Evolutionary conservation across 2,888 invertebrate species (phyloP), one percentile per base, ranked within the genome.

Genomic region (Vandiemenella viatica): DNA sequence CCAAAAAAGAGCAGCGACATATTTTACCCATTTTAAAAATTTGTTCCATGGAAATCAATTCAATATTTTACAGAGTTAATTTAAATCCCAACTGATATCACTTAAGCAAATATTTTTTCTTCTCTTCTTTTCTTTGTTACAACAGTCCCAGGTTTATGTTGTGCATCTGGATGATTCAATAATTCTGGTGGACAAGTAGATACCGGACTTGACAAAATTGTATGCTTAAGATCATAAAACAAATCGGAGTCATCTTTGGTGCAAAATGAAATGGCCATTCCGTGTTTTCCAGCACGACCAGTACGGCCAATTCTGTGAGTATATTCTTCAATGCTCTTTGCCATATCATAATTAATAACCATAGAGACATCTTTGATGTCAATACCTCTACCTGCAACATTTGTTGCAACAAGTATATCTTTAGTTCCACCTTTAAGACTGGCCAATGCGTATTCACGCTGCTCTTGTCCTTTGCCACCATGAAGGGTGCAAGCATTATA

Each of bases 261-360:
- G 46, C 92, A 80, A 70, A 99, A 97, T 13, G 92, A 87, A 55
- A 98, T 83, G 16, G 98, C 96, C 58, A 87, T 79, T 69, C 98
- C 98, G 59, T 83, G 85, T 68, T 98, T 98, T 44, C 98, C 98
- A 1, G 97, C 98, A 71, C 98, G 89, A 60, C 97, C 98, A 0
- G 96, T 98, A 73, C 97, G 83, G 65, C 97, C 98, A 62, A 98
- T 97, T 74, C 98, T 86, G 82, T 95, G 91, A 1, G 92, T 91
- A 61, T 92, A 92, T 68, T 91, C 91, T 75, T 99, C 98, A 61
- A 99, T 97, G 16, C 85, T 81, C 68, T 98, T 98, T 0, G 98
- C 96, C 98, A 99, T 99, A 64, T 99, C 98, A 61, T 99, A 99
- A 67, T 99, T 99, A 60, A 99, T 91, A 54, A 99, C 98, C 69